phyloP scores from a whole-genome alignment of 2,797 vertebrate genomes.

The Acrossocheilus wenchowensis region DNA sequence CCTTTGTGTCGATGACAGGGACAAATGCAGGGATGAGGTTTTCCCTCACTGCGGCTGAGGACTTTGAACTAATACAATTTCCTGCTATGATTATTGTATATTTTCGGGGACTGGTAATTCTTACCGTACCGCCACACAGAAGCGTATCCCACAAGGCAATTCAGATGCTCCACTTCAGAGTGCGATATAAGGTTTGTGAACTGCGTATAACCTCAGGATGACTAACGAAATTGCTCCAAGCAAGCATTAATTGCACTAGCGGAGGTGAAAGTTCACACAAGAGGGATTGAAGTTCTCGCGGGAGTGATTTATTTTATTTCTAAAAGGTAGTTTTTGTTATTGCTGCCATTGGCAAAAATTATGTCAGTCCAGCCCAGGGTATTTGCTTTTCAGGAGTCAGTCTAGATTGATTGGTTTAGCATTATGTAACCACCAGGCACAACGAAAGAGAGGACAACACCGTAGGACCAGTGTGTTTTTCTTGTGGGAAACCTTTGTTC shows the following conservation, averaged over 20 bases:
- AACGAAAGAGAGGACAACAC: conserved; percentile 56
- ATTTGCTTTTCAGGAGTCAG: conserved; percentile 23
- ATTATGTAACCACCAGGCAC: conserved; percentile 28
- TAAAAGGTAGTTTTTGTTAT: neutral
- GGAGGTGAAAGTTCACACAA: conserved; percentile 26
- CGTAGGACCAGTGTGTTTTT: conserved; percentile 64
- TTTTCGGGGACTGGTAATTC: conserved; percentile 45
- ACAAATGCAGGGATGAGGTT: conserved; percentile 69
- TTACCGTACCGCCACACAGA: conserved; percentile 25
- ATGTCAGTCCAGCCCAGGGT: neutral
- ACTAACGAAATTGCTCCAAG: conserved; percentile 1
- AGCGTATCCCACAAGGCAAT: conserved; percentile 40
- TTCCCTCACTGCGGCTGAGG: conserved; percentile 67
- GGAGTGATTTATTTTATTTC: conserved; percentile 33
- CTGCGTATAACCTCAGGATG: neutral
- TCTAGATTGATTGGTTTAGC: conserved; percentile 40
- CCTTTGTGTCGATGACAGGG: conserved; percentile 71
- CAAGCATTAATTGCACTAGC: conserved; percentile 3
- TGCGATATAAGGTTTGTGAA: neutral
- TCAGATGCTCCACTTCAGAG: conserved; percentile 29
- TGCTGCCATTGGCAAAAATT: conserved; percentile 15
- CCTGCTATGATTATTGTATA: conserved; percentile 67
- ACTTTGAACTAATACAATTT: conserved; percentile 70
- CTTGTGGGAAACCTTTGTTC: conserved; percentile 72
- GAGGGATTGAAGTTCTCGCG: neutral